These are phyloP conservation scores for Drosophila nasuta DNA, from an alignment of 1,140 invertebrate species.

Conservation along the genomic window DNA sequence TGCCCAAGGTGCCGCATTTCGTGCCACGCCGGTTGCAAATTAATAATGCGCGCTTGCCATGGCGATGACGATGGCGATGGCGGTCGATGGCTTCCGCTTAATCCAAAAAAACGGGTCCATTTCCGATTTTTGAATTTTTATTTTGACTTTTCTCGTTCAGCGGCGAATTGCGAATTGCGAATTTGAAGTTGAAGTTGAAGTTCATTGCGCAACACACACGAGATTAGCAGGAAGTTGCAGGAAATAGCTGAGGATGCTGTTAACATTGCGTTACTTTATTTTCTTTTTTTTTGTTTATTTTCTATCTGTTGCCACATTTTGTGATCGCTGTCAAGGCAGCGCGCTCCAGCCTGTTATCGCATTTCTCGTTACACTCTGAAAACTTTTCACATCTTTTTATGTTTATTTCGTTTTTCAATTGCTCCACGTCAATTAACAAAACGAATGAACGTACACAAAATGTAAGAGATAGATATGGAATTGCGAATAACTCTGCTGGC, in stretches of 20 bases:
- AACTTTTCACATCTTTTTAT: slow-evolving; percentile 63
- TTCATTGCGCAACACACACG: slow-evolving; percentile 69
- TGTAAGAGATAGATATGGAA: slow-evolving; percentile 29
- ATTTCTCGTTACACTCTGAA: slow-evolving; percentile 79
- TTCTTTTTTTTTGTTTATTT: slow-evolving; percentile 37
- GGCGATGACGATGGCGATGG: slow-evolving; percentile 3
- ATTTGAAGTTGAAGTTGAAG: slow-evolving; percentile 73
- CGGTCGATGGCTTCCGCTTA: slow-evolving; percentile 59
- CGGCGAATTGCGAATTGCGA: slow-evolving; percentile 37
- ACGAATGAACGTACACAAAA: slow-evolving; percentile 57
- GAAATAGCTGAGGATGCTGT: slow-evolving; percentile 58
- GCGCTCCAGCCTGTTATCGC: slow-evolving; percentile 65
- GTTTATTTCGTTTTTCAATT: slow-evolving; percentile 57
- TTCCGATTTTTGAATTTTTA: slow-evolving; percentile 61
- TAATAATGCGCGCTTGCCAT: background rate
- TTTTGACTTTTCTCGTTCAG: slow-evolving; percentile 54
- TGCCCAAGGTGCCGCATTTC: background rate
- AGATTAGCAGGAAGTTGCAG: slow-evolving; percentile 69
- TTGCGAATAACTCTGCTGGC: background rate
- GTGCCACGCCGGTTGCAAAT: background rate
- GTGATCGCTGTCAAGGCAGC: slow-evolving; percentile 59
- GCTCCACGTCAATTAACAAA: slow-evolving; percentile 73
- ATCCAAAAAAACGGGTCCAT: slow-evolving; percentile 65
- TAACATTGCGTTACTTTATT: slow-evolving; percentile 22
- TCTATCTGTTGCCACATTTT: slow-evolving; percentile 55